Base-by-base conservation (phyloP, 2,113 vertebrate species). In the Centropus unirufus region DNA sequence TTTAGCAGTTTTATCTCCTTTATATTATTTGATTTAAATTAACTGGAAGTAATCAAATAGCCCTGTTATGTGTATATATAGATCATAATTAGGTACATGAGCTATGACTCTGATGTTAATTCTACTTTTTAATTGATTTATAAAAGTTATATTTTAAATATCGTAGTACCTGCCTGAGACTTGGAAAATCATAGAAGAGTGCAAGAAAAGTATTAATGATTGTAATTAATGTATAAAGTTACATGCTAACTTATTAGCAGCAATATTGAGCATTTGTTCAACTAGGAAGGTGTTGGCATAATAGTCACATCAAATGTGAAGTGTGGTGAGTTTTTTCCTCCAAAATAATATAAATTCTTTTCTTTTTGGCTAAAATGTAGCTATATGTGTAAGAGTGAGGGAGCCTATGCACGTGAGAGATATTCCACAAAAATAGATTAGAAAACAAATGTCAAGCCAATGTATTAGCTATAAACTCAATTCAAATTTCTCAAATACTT, bases 281-380 rank as follows among this genome's bases (percentile, higher is more conserved):
- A 29, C 54, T 88, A 11, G 27, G 9, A 55, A 86, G 8, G 11
- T 55, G 14, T 49, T 46, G 46, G n/a, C 13, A 5, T 77, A 66
- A 24, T 42, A 64, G 7, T 70, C 78, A 44, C 17, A 54, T 81
- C n/a, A 51, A 61, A 52, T 66, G 20, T 14, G 29, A 81, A 62
- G 17, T 42, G 12, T n/a, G 27, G 2, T 15, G 17, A 9, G 9
- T 1, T 15, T 55, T 55, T 11, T 4, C 17, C 6, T 2, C 2
- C 1, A 34, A 49, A 68, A 52, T 21, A 73, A 76, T 49, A 14
- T 69, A 21, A 49, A 17, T 61, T 79, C 8, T 62, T 83, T n/a
- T 9, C 4, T 51, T 66, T 86, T 69, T 46, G 61, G 32, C 8
- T 74, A 46, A 83, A 77, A 70, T 32, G 1, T 72, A 68, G n/a